Percentiles rank a stretch among this genome's conserved stretches.
These are phyloP conservation scores for Hemicentrotus pulcherrimus DNA, from an alignment of 35 echinoderm and acorn worm genomes.

Conservation along the genomic window DNA sequence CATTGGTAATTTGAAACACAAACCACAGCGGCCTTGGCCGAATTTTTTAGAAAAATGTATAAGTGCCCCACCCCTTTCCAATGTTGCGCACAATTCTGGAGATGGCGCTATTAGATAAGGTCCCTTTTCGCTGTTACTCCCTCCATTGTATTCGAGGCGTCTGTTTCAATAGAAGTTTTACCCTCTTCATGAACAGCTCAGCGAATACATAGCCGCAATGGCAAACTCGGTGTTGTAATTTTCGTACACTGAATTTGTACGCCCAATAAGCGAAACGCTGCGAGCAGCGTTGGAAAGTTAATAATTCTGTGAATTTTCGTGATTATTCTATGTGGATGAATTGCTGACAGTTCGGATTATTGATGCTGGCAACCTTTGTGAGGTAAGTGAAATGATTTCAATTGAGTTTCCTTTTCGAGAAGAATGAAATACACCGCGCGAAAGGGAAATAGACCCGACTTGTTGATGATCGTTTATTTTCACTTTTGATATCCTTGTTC, in stretches of 20 bases:
- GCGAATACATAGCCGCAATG: not conserved
- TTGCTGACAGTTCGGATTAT: constrained; percentile 23
- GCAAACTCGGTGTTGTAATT: not conserved
- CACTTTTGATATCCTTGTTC: not conserved
- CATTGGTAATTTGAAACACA: not conserved
- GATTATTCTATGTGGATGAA: not conserved
- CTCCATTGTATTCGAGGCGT: not conserved
- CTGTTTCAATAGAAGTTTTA: not conserved
- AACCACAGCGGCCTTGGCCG: not conserved
- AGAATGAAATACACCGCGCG: constrained; percentile 17
- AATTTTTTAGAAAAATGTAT: not conserved
- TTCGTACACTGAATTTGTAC: not conserved
- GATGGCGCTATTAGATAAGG: not conserved
- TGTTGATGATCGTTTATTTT: not conserved
- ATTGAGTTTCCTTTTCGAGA: not conserved
- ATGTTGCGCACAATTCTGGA: not conserved
- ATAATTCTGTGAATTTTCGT: not conserved
- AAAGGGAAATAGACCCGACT: not conserved
- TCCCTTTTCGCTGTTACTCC: not conserved
- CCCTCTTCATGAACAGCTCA: not conserved
- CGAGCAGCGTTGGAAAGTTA: not conserved
- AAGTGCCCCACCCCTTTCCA: not conserved
- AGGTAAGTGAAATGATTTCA: not conserved
- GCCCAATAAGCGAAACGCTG: not conserved
- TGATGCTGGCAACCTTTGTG: not conserved